Base-by-base conservation (phyloP, 2,113 vertebrate species). In the Himantopus leucocephalus region DNA sequence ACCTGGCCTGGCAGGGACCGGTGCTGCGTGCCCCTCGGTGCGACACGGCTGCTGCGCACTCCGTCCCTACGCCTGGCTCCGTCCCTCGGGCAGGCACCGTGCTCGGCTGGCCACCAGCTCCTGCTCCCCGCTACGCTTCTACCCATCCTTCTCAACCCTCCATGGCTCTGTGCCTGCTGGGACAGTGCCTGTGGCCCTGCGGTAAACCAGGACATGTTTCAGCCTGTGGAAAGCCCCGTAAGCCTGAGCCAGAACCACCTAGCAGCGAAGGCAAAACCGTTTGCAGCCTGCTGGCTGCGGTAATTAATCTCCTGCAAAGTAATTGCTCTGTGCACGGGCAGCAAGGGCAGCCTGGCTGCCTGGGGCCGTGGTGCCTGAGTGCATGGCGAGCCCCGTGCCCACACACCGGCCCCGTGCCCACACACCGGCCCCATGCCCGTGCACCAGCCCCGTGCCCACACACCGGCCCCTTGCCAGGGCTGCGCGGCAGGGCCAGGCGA, bases 381-480 rank as follows among this genome's bases (percentile, higher is more conserved):
- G 45, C 17, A 8, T 18, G 45, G 45, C 18, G 45, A 45, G 45
- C 45, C 45, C 53, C 17, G 4, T 32, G 29, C 17, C 53, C 53
- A 11, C 17, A 17, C 55, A 19, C 52, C 52, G 45, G 29, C 16
- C 27, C 50, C 26, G 15, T 52, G 50, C 8, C 50, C 50, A 52
- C 4, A 14, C 50, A 52, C 50, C 10, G 23, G 26, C 14, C 26
- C 50, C 23, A 14, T 24, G 48, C 21, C 48, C 48, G 22, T 11
- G 13, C 48, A 50, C 22, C 21, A 12, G 10, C 24, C 29, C 53
- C 52, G 6, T 32, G 34, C 12, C 66, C 26, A 5, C 14, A 4
- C 9, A 2, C 4, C 1, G 6, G 34, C 53, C 53, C 14, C 6
- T 19, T 30, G 19, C 39, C 2, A 1, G 37, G 30, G 30, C 62